Evolutionary conservation across 2,113 vertebrate genomes (phyloP).

Genomic region (Leiothrix lutea): DNA sequence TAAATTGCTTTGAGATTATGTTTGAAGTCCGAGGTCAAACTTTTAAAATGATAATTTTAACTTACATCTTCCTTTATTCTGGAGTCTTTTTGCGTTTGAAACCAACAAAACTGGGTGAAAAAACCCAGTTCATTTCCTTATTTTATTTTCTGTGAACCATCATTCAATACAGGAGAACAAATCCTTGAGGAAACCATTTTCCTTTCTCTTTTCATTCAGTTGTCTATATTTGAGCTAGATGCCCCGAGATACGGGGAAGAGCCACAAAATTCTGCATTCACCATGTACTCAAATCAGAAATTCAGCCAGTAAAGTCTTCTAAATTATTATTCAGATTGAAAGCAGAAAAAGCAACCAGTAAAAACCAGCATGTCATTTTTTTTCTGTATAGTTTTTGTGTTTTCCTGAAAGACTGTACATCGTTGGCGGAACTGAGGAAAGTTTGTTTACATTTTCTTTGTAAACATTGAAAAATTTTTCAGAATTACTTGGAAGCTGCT

Average conservation of each 20-base stretch:
- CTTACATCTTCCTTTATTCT: not conserved
- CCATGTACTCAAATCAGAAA: not conserved
- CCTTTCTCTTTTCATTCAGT: not conserved
- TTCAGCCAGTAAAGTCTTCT: not conserved
- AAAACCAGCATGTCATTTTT: not conserved
- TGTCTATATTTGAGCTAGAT: not conserved
- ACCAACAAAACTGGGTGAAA: not conserved
- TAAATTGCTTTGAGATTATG: slow-evolving; percentile 73
- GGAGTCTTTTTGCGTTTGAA: not conserved
- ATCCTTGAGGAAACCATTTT: not conserved
- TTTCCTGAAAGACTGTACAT: not conserved
- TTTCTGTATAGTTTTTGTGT: not conserved
- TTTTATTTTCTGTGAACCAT: not conserved
- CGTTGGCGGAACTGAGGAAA: not conserved
- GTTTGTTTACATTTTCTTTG: not conserved
- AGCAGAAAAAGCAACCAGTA: not conserved
- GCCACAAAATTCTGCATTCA: not conserved
- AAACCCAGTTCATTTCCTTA: not conserved
- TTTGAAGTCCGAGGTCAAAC: slow-evolving; percentile 57
- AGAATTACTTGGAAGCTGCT: not conserved
- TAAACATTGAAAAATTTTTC: not conserved
- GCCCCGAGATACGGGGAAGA: not conserved
- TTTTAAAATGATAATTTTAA: slow-evolving; percentile 31
- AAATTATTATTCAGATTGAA: not conserved
- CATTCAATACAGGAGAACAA: not conserved